Conservation (phyloP, 2,888 invertebrate genomes). For the Exephanes ischioxanthus region DNA sequence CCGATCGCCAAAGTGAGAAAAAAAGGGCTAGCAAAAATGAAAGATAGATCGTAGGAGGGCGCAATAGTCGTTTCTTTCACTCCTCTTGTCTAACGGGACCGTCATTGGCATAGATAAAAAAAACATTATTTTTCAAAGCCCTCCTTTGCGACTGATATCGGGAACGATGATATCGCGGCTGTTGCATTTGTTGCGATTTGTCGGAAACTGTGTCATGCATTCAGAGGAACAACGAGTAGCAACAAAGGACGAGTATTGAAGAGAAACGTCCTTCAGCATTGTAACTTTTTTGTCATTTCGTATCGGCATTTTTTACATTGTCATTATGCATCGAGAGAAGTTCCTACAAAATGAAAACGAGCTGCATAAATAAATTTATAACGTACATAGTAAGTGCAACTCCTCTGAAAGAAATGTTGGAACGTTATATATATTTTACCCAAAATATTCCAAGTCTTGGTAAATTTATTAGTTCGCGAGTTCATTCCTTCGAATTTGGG, state of each 20-base stretch:
- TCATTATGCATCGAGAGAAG: neutral
- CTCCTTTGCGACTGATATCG: conserved; percentile 22
- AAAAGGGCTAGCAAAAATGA: conserved; percentile 33
- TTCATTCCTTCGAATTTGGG: too few species aligned
- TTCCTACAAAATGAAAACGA: neutral
- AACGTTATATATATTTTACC: too few species aligned
- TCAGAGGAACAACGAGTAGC: neutral
- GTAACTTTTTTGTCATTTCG: neutral
- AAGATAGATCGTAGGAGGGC: conserved; percentile 8
- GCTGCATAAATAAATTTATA: neutral
- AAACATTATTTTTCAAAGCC: conserved; percentile 37
- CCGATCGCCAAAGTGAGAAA: conserved; percentile 51
- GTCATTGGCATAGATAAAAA: neutral
- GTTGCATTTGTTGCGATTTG: conserved; percentile 19
- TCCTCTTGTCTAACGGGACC: conserved; percentile 16
- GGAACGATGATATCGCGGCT: conserved; percentile 19
- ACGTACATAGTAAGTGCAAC: too few species aligned
- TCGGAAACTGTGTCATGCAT: conserved; percentile 4
- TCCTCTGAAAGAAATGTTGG: too few species aligned
- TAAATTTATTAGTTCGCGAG: too few species aligned
- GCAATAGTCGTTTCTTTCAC: conserved; percentile 5
- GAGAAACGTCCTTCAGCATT: neutral
- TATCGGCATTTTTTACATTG: neutral
- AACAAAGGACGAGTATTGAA: neutral
- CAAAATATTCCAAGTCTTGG: too few species aligned